These are phyloP conservation scores for Drosophila ohnishii DNA, from an alignment of 1,140 invertebrate species.

Conservation along the genomic window DNA sequence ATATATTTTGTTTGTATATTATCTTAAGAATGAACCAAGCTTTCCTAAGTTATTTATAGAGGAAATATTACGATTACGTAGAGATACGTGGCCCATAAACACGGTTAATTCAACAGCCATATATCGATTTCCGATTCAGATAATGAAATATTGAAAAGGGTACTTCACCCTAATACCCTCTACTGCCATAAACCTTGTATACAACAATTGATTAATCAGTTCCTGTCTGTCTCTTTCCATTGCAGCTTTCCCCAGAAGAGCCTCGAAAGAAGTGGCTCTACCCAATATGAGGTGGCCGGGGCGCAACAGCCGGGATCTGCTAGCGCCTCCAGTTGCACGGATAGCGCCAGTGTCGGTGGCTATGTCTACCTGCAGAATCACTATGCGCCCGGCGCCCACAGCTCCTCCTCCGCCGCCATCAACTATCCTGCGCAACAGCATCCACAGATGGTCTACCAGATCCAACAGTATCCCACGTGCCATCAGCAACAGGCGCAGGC, in stretches of 20 bases:
- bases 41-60: background rate
- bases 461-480: conserved; percentile 80
- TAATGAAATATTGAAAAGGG: background rate
- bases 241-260: conserved; percentile 82
- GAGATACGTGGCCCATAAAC: background rate
- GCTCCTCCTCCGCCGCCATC: conserved; percentile 62
- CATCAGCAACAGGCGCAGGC: conserved; percentile 70
- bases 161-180: background rate
- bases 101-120: background rate
- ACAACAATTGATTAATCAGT: conserved; percentile 1
- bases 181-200: background rate
- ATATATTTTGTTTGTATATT: background rate
- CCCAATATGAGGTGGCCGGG: conserved; percentile 74
- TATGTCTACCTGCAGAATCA: conserved; percentile 83
- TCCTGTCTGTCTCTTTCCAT: conserved; percentile 4
- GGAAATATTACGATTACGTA: background rate
- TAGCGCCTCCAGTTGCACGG: conserved; percentile 48
- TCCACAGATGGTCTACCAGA: conserved; percentile 78
- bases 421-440: conserved; percentile 77
- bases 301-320: conserved; percentile 54
- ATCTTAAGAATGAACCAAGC: background rate
- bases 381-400: conserved; percentile 73
- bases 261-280: conserved; percentile 78
- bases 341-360: conserved; percentile 65
- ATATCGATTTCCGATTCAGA: conserved; percentile 10